Conservation (phyloP, 2,113 vertebrate genomes). For the Tympanuchus pallidicinctus region DNA sequence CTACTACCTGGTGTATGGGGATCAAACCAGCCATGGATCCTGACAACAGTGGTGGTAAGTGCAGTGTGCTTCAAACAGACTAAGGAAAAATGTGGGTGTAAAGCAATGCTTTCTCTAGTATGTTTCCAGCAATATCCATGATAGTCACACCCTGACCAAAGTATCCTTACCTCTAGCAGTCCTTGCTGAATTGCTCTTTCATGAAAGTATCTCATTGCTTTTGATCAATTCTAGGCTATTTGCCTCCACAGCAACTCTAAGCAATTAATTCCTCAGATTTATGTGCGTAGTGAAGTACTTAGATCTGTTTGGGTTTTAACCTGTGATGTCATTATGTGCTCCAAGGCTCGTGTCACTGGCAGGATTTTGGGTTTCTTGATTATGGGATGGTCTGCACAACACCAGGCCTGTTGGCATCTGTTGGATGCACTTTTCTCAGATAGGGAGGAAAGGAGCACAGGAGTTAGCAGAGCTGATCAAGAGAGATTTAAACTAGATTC, state of each 20-base stretch:
- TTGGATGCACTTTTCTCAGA: background rate
- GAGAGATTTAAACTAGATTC: too few relatives aligned
- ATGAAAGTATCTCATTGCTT: background rate
- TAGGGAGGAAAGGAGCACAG: too few relatives aligned
- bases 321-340: background rate
- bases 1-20: background rate
- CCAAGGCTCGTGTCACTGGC: background rate
- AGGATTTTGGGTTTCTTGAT: background rate
- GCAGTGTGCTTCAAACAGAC: accelerated
- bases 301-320: background rate
- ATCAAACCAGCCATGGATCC: background rate
- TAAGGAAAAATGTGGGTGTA: background rate
- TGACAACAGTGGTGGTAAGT: background rate
- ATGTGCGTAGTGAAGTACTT: background rate
- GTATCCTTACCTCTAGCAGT: background rate
- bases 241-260: background rate
- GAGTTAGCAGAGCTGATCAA: too few relatives aligned
- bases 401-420: background rate
- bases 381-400: background rate
- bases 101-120: background rate
- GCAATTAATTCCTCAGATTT: background rate
- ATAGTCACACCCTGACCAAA: background rate
- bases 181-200: background rate
- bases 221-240: background rate
- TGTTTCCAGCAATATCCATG: background rate